phyloP scores from a whole-genome alignment of 1,140 invertebrate species.

The Eciton burchellii region DNA sequence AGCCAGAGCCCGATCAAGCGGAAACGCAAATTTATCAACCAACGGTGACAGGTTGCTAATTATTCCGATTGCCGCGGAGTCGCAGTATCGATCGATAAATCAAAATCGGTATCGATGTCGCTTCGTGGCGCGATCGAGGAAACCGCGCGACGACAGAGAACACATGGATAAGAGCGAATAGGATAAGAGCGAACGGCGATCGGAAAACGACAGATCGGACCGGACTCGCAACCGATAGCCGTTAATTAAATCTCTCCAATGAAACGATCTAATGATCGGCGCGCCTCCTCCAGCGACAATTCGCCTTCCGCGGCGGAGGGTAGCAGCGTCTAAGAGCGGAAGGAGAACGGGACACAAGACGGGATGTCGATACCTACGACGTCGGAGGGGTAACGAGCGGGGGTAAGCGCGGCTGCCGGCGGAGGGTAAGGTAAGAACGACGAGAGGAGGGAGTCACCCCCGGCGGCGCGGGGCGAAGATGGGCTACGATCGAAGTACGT shows the following conservation, averaged over 20 bases:
- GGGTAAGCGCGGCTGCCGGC: slow-evolving; percentile 47
- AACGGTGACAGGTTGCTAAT: slow-evolving; percentile 47
- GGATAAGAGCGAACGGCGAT: not conserved
- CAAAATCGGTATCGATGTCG: not conserved
- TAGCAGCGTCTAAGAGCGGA: slow-evolving; percentile 61
- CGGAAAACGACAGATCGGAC: not conserved
- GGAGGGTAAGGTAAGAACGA: slow-evolving; percentile 27
- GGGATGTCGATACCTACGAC: slow-evolving; percentile 72
- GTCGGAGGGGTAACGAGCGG: slow-evolving; percentile 26
- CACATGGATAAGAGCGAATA: not conserved
- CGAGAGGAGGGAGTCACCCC: slow-evolving; percentile 38
- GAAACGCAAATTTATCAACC: slow-evolving; percentile 50
- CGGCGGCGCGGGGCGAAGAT: slow-evolving; percentile 54
- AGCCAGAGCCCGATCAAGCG: slow-evolving; percentile 33
- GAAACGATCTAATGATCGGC: not conserved
- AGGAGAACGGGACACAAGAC: slow-evolving; percentile 65
- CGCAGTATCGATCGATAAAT: not conserved
- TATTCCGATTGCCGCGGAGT: slow-evolving; percentile 31
- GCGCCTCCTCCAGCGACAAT: slow-evolving; percentile 6
- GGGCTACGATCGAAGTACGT: slow-evolving; percentile 81
- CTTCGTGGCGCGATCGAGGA: not conserved
- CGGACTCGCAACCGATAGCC: slow-evolving; percentile 7
- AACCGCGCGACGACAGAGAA: not conserved
- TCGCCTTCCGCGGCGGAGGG: slow-evolving; percentile 20
- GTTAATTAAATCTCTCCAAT: slow-evolving; percentile 21